Evolutionary conservation across 2,888 invertebrate genomes (phyloP).

Genomic region (Scaptomyza flava): DNA sequence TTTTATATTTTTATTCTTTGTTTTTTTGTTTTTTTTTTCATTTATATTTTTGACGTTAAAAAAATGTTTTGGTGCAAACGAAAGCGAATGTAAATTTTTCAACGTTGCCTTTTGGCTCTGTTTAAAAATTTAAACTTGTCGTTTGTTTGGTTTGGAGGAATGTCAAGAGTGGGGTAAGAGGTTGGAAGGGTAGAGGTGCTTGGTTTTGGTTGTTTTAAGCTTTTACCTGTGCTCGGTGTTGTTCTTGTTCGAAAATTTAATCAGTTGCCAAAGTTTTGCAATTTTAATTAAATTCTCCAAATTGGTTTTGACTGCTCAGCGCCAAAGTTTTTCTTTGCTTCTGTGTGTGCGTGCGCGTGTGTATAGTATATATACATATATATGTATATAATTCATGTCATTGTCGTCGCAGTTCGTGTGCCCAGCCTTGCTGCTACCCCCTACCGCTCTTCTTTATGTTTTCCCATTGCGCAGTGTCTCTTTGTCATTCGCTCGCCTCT

Average conservation of each 20-base stretch:
- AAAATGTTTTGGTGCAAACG: slow-evolving; percentile 63
- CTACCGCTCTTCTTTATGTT: slow-evolving; percentile 20
- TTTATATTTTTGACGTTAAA: slow-evolving; percentile 8
- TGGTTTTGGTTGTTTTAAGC: slow-evolving; percentile 64
- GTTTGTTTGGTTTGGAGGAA: slow-evolving; percentile 32
- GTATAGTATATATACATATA: not conserved
- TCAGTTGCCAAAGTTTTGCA: slow-evolving; percentile 83
- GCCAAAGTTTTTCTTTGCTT: slow-evolving; percentile 73
- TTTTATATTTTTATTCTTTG: slow-evolving; percentile 50
- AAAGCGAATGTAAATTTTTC: slow-evolving; percentile 79
- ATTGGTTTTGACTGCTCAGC: slow-evolving; percentile 82
- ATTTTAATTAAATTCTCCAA: slow-evolving; percentile 83
- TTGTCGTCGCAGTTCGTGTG: slow-evolving; percentile 42
- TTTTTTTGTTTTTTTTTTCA: slow-evolving; percentile 19
- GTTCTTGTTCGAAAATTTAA: slow-evolving; percentile 76
- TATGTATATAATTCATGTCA: slow-evolving; percentile 33
- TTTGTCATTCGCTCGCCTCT: slow-evolving; percentile 42
- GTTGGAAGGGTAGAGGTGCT: not conserved
- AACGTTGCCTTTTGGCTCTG: slow-evolving; percentile 57
- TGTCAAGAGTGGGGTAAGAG: not conserved
- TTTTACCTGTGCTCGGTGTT: slow-evolving; percentile 62
- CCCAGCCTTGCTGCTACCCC: slow-evolving; percentile 7
- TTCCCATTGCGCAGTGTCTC: slow-evolving; percentile 50
- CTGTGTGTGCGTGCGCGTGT: slow-evolving; percentile 9
- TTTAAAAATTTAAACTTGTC: slow-evolving; percentile 79